phyloP scores from a whole-genome alignment of 2,113 vertebrate genomes.

The Cinclus cinclus region DNA sequence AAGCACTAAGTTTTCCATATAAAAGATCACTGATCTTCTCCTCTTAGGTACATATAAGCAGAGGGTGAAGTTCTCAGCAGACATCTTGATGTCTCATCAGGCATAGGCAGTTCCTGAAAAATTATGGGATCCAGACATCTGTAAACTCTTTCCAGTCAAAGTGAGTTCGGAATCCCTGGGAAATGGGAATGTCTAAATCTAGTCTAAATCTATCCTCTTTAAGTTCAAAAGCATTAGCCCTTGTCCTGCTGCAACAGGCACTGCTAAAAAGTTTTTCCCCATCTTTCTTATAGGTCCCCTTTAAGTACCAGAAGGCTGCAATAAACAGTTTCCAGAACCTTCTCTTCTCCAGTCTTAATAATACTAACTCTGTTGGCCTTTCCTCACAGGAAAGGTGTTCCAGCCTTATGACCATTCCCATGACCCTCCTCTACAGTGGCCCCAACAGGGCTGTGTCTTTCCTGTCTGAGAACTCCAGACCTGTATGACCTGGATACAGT shows the following conservation, averaged over 20 bases:
- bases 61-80: background rate
- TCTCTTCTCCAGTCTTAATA: background rate
- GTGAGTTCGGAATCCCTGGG: background rate
- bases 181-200: background rate
- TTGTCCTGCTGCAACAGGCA: background rate
- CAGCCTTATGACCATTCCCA: background rate
- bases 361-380: accelerated
- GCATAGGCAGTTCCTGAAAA: background rate
- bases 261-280: background rate
- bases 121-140: background rate
- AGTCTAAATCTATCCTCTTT: too few relatives aligned
- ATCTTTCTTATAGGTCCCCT: background rate
- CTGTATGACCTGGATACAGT: background rate
- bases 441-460: background rate
- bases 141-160: background rate
- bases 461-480: background rate
- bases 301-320: background rate
- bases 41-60: background rate
- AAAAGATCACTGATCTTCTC: background rate
- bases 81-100: background rate
- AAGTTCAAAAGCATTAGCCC: background rate
- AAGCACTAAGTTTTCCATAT: accelerated
- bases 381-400: background rate
- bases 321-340: background rate
- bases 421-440: background rate